Base-by-base conservation (phyloP, 2,113 vertebrate genomes). In the Austrofundulus limnaeus region DNA sequence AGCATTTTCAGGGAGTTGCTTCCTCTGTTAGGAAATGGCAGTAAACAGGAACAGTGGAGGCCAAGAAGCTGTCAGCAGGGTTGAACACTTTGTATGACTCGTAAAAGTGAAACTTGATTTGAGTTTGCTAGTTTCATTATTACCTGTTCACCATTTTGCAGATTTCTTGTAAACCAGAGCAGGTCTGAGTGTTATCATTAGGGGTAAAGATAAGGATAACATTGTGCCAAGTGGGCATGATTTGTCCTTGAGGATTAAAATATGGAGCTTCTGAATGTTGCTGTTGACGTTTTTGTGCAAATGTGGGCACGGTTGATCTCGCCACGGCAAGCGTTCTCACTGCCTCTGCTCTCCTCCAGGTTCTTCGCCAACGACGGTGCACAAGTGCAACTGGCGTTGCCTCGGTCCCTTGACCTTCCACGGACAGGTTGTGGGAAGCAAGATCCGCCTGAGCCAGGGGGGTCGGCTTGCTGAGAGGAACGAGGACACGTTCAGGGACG, bases 351-450 rank as follows among this genome's bases (percentile, higher is more conserved):
- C 0, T 11, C 21, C 70, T 53, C 21, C 52, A 68, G 50, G 12
- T 52, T 20, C 24, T 4, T 28, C 2, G 11, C 19, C 71, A 23
- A 6, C n/a, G 13, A 9, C 0, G 3, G 3, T 56, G 13, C 73
- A 80, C 25, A 41, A 0, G 0, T 92, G 90, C 37, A 4, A 61
- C 54, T 0, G 0, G 1, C 8, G 1, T 17, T 91, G 70, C 42
- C 48, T 72, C 31, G 86, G 85, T 2, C 86, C 85, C 0, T 79
- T 95, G 1, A 80, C 66, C 50, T 95, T 96, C 86, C 91, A 96
- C 57, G 2, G 25, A 0, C 9, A 68, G 16, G 80, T 84, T 41
- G 76, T 86, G 14, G 95, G 95, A 6, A 16, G 55, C 0, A 75
- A 66, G 45, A 83, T 95, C 57, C 31, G 4, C 0, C 80, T 96